A percentile compares a stretch with the other conserved stretches of the same genome.
These are phyloP conservation scores for Eristalis tenax DNA, from an alignment of 2,888 invertebrate species.

Conservation along the genomic window DNA sequence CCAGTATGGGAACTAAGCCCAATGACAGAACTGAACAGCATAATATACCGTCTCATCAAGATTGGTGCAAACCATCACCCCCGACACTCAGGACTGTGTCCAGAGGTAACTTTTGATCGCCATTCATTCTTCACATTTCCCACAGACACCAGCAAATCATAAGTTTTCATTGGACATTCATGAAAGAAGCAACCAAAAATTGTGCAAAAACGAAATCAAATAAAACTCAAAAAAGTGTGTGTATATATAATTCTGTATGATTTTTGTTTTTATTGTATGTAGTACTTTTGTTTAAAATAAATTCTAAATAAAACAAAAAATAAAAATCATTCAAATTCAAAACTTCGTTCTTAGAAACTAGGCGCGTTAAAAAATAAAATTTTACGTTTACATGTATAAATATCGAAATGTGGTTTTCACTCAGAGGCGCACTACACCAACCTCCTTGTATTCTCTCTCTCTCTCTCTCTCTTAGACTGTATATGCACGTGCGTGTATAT, in stretches of 20 bases:
- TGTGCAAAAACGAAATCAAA: conserved; percentile 1
- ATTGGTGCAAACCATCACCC: not conserved
- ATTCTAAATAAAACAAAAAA: conserved; percentile 35
- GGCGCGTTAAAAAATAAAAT: conserved; percentile 30
- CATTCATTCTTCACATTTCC: not conserved
- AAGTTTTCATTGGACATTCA: not conserved
- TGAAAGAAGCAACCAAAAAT: not conserved
- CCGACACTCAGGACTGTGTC: too few relatives aligned
- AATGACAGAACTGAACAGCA: not conserved
- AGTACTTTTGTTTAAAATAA: conserved; percentile 47
- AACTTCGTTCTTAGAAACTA: conserved; percentile 22
- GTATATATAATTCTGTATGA: conserved; percentile 44
- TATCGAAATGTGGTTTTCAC: conserved; percentile 65
- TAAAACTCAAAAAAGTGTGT: conserved; percentile 47
- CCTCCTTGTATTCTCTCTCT: conserved; percentile 19
- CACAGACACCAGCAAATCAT: not conserved
- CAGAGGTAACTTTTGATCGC: too few relatives aligned
- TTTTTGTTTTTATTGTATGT: conserved; percentile 48
- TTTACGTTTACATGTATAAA: conserved; percentile 54
- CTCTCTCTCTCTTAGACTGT: conserved; percentile 20
- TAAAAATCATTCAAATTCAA: conserved; percentile 29
- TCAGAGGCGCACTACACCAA: conserved; percentile 20
- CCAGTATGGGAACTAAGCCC: too few relatives aligned
- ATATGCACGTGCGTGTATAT: not conserved
- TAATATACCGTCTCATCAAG: not conserved